A percentile compares a stretch with the other conserved stretches of the same genome.
These are phyloP conservation scores for Aplodontia rufa DNA, from an alignment of 2,113 vertebrate genomes.

Conservation along the genomic window DNA sequence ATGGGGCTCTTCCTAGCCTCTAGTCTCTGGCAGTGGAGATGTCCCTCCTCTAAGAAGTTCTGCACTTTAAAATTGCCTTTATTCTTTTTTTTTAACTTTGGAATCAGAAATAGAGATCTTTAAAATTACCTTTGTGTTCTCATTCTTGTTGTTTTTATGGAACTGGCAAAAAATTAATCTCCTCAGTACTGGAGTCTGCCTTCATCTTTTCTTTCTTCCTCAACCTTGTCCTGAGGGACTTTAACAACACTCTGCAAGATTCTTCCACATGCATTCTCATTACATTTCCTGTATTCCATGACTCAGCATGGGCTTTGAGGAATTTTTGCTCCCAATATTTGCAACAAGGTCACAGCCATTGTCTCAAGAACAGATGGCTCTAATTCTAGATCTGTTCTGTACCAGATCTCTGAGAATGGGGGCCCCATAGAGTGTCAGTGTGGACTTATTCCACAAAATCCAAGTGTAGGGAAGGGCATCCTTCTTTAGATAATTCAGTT, in stretches of 20 bases:
- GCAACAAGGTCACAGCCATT: constrained; percentile 9
- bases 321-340: neutral
- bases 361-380: neutral
- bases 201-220: neutral
- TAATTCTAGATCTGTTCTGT: constrained; percentile 26
- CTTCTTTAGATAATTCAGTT: constrained; percentile 39
- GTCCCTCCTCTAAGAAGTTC: neutral
- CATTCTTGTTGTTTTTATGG: constrained; percentile 42
- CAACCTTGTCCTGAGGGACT: neutral
- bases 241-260: neutral
- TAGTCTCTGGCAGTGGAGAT: neutral
- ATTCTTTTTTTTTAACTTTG: neutral
- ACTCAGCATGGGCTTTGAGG: neutral
- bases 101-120: neutral
- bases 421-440: neutral
- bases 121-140: constrained; percentile 10
- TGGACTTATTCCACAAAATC: neutral
- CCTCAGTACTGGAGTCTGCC: neutral
- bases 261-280: neutral
- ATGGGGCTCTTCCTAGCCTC: neutral
- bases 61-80: neutral
- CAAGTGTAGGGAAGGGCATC: neutral
- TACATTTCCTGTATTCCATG: neutral
- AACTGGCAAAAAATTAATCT: constrained; percentile 42
- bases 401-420: neutral